phyloP scores from a whole-genome alignment of 1,140 invertebrate species.

The Mycetomoellerius zeteki region DNA sequence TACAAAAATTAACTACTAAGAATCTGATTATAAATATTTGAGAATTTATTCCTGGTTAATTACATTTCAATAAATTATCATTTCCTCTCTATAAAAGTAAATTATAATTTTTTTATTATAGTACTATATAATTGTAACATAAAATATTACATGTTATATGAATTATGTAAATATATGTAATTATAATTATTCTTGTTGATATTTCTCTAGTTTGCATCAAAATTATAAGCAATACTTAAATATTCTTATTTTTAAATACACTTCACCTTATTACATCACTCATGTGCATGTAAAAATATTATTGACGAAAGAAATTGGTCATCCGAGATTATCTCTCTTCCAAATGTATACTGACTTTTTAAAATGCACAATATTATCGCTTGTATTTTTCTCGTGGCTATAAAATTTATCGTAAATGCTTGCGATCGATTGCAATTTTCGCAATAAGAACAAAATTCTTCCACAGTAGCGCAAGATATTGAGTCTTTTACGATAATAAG shows the following conservation, averaged over 20 bases:
- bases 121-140: neutral
- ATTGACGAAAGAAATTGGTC: neutral
- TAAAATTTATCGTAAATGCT: constrained; percentile 32
- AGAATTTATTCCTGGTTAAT: neutral
- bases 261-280: neutral
- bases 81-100: neutral
- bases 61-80: neutral
- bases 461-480: neutral
- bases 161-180: neutral
- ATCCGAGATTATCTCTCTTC: neutral
- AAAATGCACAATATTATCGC: neutral
- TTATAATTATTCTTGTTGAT: neutral
- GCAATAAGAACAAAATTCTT: constrained; percentile 18
- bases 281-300: neutral
- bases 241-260: neutral
- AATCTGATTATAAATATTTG: neutral
- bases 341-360: constrained; percentile 17
- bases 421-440: constrained; percentile 24
- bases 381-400: neutral
- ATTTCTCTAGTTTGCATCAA: neutral
- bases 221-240: neutral
- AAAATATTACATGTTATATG: neutral
- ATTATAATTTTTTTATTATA: neutral
- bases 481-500: constrained; percentile 60
- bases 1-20: neutral